Percentiles rank a stretch among this genome's conserved stretches.
phyloP scores from a whole-genome alignment of 1,140 invertebrate genomes.

The Trichonephila inaurata region DNA sequence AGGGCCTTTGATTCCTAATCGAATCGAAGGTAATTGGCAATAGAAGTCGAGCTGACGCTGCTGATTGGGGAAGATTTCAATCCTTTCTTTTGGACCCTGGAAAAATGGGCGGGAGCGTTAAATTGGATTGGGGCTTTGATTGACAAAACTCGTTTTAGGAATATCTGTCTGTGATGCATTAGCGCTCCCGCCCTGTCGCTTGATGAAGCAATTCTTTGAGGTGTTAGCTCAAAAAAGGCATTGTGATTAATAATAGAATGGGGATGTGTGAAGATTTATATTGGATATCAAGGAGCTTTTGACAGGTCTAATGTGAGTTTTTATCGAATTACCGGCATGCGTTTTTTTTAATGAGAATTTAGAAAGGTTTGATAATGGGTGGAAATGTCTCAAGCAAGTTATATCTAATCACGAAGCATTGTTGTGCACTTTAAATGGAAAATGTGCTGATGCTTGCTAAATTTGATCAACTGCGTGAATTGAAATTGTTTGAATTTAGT shows the following conservation, averaged over 20 bases:
- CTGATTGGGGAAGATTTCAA: constrained; percentile 43
- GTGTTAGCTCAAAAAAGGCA: not conserved
- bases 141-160: constrained; percentile 30
- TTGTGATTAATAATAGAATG: not conserved
- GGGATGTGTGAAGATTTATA: no score
- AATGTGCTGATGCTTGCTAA: no score
- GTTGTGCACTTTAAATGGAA: no score
- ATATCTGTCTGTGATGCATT: not conserved
- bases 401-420: no score
- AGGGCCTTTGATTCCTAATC: constrained; percentile 72
- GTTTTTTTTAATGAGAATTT: no score
- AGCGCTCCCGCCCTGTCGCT: not conserved
- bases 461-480: no score
- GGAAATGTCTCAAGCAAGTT: no score
- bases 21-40: constrained; percentile 72
- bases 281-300: no score
- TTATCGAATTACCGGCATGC: no score
- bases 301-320: no score
- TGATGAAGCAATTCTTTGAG: constrained; percentile 1
- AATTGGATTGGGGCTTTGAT: constrained; percentile 34
- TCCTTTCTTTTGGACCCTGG: constrained; percentile 37
- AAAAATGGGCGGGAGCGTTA: constrained; percentile 27
- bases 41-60: constrained; percentile 61
- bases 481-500: no score
- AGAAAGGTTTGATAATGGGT: no score